Conservation (phyloP, 2,888 invertebrate genomes). For the Herminia tarsipennalis region DNA sequence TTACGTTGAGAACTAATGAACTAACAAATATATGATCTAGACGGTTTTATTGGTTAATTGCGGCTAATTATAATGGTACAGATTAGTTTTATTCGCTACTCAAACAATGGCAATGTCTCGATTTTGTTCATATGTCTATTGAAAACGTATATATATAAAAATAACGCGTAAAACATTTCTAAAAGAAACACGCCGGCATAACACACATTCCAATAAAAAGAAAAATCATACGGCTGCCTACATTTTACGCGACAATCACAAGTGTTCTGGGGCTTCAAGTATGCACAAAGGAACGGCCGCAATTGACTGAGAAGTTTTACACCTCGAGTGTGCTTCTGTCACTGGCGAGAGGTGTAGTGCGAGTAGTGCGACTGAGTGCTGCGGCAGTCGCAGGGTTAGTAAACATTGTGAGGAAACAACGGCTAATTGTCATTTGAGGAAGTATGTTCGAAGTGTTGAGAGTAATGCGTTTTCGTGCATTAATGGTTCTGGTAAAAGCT, state of each 20-base stretch:
- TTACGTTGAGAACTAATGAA: no score
- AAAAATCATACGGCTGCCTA: background rate
- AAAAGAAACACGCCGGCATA: no score
- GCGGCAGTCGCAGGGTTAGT: slow-evolving; percentile 53
- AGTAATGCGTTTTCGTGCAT: slow-evolving; percentile 24
- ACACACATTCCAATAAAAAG: background rate
- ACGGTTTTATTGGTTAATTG: no score
- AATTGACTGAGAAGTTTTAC: slow-evolving; percentile 48
- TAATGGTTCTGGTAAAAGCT: slow-evolving; percentile 10
- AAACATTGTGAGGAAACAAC: slow-evolving; percentile 56
- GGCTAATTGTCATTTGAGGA: slow-evolving; percentile 40
- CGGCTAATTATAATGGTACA: no score
- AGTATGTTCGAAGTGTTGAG: slow-evolving; percentile 20
- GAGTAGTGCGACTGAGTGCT: slow-evolving; percentile 50
- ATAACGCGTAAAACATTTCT: no score
- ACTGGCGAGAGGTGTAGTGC: no score
- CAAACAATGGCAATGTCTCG: no score
- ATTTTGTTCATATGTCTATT: no score
- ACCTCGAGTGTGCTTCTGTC: slow-evolving; percentile 41
- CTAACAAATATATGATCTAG: no score
- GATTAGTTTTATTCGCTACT: no score
- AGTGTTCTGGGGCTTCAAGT: slow-evolving; percentile 35
- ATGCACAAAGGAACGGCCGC: slow-evolving; percentile 38
- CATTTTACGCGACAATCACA: slow-evolving; percentile 24
- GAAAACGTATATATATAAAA: no score